Evolutionary conservation across 2,113 vertebrate species (phyloP).

Genomic region (Limanda limanda): DNA sequence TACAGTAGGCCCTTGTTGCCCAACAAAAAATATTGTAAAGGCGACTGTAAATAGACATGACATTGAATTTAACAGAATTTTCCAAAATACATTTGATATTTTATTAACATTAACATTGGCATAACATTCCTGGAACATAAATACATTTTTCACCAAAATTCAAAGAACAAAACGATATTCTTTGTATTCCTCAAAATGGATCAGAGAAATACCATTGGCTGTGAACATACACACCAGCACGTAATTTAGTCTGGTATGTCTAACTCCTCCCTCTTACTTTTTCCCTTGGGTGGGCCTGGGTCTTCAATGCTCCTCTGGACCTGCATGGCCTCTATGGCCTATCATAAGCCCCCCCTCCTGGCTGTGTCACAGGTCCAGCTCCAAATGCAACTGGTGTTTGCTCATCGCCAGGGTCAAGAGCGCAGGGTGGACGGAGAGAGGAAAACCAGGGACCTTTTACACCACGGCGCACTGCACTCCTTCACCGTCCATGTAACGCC

Average conservation of each 20-base stretch:
- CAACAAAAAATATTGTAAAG: too few relatives aligned
- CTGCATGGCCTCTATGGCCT: conserved; percentile 88
- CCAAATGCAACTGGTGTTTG: conserved; percentile 87
- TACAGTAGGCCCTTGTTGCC: too few relatives aligned
- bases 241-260: conserved; percentile 25
- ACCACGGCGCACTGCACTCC: conserved; percentile 77
- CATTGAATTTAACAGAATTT: too few relatives aligned
- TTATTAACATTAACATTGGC: too few relatives aligned
- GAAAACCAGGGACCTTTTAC: conserved; percentile 79
- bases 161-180: conserved; percentile 58
- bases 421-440: conserved; percentile 85
- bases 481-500: conserved; percentile 85
- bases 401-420: conserved; percentile 88
- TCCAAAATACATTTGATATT: not conserved
- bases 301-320: conserved; percentile 85
- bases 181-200: too few relatives aligned
- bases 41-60: too few relatives aligned
- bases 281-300: conserved; percentile 56
- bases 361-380: conserved; percentile 88
- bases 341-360: conserved; percentile 84
- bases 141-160: conserved; percentile 31
- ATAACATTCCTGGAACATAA: conserved; percentile 26
- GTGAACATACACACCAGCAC: conserved; percentile 23
- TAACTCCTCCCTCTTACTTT: conserved; percentile 57
- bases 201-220: conserved; percentile 44